Conservation (phyloP, 2,888 invertebrate genomes). For the Lycocerus yunnanus region DNA sequence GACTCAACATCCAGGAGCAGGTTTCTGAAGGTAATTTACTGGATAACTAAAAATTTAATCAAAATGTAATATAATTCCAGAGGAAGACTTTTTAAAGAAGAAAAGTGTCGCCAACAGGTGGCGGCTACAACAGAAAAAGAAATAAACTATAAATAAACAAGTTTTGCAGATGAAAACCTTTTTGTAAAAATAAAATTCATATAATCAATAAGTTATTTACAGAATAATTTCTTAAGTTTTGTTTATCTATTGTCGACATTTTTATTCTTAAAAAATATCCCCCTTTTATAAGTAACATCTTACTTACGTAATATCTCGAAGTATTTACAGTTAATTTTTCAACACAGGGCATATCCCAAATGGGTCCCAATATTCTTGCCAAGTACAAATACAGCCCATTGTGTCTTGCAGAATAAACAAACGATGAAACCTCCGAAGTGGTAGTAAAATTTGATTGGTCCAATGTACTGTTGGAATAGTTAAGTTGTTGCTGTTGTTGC, state of each 20-base stretch:
- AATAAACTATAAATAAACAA: too few relatives aligned
- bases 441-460: slow-evolving; percentile 6
- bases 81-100: too few relatives aligned
- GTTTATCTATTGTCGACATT: too few relatives aligned
- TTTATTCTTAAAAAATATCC: too few relatives aligned
- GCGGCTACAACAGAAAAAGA: too few relatives aligned
- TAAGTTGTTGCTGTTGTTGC: slow-evolving; percentile 30
- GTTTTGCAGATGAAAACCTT: too few relatives aligned
- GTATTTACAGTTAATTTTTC: slow-evolving; percentile 61
- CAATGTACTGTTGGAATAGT: slow-evolving; percentile 1
- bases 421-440: slow-evolving; percentile 14
- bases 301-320: slow-evolving; percentile 64
- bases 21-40: slow-evolving; percentile 73
- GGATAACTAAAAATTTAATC: slow-evolving; percentile 59
- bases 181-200: too few relatives aligned
- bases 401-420: slow-evolving; percentile 80
- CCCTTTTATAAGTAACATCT: too few relatives aligned
- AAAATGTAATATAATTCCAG: not conserved
- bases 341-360: slow-evolving; percentile 85
- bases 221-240: too few relatives aligned
- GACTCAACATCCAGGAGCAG: slow-evolving; percentile 72
- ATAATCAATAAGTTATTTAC: too few relatives aligned
- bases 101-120: too few relatives aligned
- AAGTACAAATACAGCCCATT: slow-evolving; percentile 92
- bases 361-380: slow-evolving; percentile 81